These are phyloP conservation scores for Apolygus lucorum DNA, from an alignment of 1,140 invertebrate species.

Conservation along the genomic window DNA sequence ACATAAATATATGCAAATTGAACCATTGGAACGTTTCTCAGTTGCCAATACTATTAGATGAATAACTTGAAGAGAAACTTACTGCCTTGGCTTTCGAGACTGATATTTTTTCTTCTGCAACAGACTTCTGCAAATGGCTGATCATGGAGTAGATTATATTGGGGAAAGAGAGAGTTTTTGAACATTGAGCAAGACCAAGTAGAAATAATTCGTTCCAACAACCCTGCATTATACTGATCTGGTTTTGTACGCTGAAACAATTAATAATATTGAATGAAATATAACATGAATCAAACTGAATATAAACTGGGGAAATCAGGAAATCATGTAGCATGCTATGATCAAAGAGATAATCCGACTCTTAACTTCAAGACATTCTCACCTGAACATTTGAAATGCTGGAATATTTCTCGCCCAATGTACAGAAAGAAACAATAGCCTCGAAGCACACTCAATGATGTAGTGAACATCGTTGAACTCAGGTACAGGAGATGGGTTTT, in stretches of 20 bases:
- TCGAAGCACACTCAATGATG: conserved; percentile 84
- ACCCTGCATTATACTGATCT: conserved; percentile 70
- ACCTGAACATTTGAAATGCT: conserved; percentile 72
- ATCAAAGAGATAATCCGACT: too few relatives aligned
- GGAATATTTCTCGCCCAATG: conserved; percentile 79
- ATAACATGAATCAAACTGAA: too few relatives aligned
- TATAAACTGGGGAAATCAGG: too few relatives aligned
- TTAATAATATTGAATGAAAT: conserved; percentile 6
- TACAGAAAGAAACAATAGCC: conserved; percentile 77
- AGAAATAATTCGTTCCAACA: conserved; percentile 92
- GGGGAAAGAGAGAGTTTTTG: conserved; percentile 64
- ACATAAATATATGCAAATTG: too few relatives aligned
- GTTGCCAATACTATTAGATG: too few relatives aligned
- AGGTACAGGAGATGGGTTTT: conserved; percentile 70
- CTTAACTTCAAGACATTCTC: too few relatives aligned
- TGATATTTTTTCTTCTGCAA: conserved; percentile 62
- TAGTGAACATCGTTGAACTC: conserved; percentile 78
- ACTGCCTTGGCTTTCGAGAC: conserved; percentile 58
- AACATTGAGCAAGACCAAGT: conserved; percentile 82
- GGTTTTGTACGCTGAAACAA: conserved; percentile 67
- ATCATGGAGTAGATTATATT: conserved; percentile 76
- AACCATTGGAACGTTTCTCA: too few relatives aligned
- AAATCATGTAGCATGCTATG: too few relatives aligned
- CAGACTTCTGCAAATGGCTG: conserved; percentile 54
- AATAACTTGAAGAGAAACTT: too few relatives aligned